These are phyloP conservation scores for Conus ventricosus DNA, from an alignment of 1,140 invertebrate species.

Conservation along the genomic window DNA sequence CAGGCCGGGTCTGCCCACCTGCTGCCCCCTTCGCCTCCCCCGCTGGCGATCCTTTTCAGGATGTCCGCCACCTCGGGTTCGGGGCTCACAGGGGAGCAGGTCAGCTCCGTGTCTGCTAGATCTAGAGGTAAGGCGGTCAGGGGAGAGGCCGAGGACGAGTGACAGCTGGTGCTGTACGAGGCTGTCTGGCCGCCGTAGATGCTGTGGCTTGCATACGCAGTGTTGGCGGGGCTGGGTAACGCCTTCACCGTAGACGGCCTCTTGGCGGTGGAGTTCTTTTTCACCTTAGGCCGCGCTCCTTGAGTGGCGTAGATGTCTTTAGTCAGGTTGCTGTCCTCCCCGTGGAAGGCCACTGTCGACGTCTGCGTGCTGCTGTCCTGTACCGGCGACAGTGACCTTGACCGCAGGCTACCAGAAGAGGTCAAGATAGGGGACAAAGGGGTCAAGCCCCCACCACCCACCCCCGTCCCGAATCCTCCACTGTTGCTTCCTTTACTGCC, in stretches of 20 bases:
- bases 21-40: conserved; percentile 41
- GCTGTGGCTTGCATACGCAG: conserved; percentile 27
- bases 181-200: background rate
- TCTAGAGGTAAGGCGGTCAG: background rate
- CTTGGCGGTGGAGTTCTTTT: conserved; percentile 32
- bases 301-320: conserved; percentile 56
- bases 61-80: conserved; percentile 33
- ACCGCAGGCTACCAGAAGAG: conserved; percentile 39
- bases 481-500: background rate
- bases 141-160: background rate
- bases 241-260: conserved; percentile 29
- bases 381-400: conserved; percentile 58
- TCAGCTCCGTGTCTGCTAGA: background rate
- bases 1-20: conserved; percentile 73
- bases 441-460: background rate
- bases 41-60: conserved; percentile 20
- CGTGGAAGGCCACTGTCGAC: conserved; percentile 55
- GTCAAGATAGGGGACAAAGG: conserved; percentile 4
- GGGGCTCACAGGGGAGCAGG: conserved; percentile 28
- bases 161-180: background rate
- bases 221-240: conserved; percentile 1
- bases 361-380: conserved; percentile 61
- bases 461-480: background rate
- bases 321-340: conserved; percentile 36
- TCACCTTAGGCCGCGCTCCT: conserved; percentile 62